Conservation (phyloP, 2,888 invertebrate genomes). For the Drosophila putrida region DNA sequence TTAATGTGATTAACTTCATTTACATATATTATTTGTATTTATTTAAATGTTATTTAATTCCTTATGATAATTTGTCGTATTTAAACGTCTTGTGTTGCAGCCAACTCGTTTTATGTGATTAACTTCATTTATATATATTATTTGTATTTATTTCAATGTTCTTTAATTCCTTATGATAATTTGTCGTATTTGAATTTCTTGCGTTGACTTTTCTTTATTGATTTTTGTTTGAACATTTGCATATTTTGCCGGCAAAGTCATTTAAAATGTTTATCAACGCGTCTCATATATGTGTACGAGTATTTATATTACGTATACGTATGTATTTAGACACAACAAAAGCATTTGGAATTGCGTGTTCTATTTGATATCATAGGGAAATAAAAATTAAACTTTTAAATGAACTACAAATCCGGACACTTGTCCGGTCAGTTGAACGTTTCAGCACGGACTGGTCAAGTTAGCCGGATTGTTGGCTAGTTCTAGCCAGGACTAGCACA, state of each 20-base stretch:
- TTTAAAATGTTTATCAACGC: constrained; percentile 41
- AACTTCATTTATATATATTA: background rate
- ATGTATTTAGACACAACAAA: constrained; percentile 47
- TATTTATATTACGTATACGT: background rate
- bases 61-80: constrained; percentile 3
- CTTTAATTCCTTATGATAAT: background rate
- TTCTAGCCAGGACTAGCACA: constrained; percentile 51
- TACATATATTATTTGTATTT: constrained; percentile 13
- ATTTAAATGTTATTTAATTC: background rate
- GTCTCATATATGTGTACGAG: background rate
- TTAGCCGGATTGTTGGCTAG: constrained; percentile 47
- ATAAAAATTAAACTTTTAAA: background rate
- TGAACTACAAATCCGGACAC: constrained; percentile 49
- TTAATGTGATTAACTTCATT: too few relatives aligned
- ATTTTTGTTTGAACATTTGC: constrained; percentile 66
- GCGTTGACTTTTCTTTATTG: constrained; percentile 47
- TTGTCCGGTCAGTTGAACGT: constrained; percentile 85
- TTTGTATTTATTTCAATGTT: constrained; percentile 11
- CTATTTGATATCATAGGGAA: background rate
- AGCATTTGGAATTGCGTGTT: constrained; percentile 62
- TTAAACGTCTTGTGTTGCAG: constrained; percentile 5
- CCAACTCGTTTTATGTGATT: too few relatives aligned
- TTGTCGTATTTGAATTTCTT: constrained; percentile 10
- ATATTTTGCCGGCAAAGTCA: constrained; percentile 59
- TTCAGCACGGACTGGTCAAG: constrained; percentile 83